Evolutionary conservation across 2,888 invertebrate species (phyloP).

Genomic region (Morinoia aosen): DNA sequence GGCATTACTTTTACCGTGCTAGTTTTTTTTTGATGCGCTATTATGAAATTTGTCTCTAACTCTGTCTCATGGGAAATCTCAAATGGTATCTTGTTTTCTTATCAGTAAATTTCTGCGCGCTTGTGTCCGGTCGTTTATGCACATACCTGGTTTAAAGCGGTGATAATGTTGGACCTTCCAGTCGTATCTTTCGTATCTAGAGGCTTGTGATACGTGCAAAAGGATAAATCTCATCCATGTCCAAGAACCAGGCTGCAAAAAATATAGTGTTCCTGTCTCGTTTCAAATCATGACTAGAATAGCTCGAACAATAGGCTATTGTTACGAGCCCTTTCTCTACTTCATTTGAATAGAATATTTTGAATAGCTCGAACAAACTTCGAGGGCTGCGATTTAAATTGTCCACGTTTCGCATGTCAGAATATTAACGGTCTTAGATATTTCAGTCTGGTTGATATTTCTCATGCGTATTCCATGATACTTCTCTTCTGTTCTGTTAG

Average conservation of each 20-base stretch:
- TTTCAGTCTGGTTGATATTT: background rate
- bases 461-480: background rate
- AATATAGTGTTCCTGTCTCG: background rate
- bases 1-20: too few relatives aligned
- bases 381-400: background rate
- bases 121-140: too few relatives aligned
- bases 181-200: background rate
- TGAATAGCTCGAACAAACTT: background rate
- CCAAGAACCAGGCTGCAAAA: background rate
- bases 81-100: background rate
- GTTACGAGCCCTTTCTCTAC: conserved; percentile 25
- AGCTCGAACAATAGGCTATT: conserved; percentile 35
- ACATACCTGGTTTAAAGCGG: too few relatives aligned
- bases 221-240: background rate
- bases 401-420: background rate
- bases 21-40: background rate
- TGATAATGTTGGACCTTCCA: background rate
- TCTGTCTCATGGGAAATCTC: background rate
- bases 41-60: background rate
- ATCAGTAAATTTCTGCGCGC: too few relatives aligned
- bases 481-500: background rate
- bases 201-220: background rate
- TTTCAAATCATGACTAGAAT: background rate
- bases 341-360: conserved; percentile 26
- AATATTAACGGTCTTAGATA: background rate